Conservation (phyloP, 2,113 vertebrate genomes). For the Irena cyanogastra region DNA sequence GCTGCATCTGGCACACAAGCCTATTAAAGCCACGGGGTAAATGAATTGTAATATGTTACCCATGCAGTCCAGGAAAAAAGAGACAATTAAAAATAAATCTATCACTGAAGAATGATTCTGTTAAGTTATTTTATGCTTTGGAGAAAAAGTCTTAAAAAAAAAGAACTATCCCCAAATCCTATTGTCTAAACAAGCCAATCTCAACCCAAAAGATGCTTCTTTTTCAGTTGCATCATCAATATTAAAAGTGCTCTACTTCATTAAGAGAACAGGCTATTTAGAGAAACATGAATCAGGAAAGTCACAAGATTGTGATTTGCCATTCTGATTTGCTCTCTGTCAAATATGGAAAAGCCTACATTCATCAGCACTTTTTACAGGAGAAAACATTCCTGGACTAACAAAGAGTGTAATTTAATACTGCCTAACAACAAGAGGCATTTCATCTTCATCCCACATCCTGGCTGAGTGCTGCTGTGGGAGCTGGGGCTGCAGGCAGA, state of each 20-base stretch:
- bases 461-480: accelerated
- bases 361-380: not conserved
- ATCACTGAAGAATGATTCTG: not conserved
- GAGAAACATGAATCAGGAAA: not conserved
- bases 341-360: not conserved
- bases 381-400: too few species aligned
- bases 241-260: not conserved
- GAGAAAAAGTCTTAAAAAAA: not conserved
- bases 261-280: not conserved
- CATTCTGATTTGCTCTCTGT: not conserved
- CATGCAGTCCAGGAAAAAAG: not conserved
- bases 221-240: not conserved
- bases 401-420: accelerated
- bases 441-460: accelerated
- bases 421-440: accelerated
- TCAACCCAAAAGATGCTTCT: not conserved
- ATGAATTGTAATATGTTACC: not conserved
- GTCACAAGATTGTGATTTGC: not conserved
- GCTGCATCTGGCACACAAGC: not conserved
- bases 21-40: not conserved
- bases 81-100: not conserved
- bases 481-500: not conserved
- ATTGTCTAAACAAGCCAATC: not conserved
- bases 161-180: not conserved
- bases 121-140: not conserved